Evolutionary conservation across 1,140 invertebrate genomes (phyloP), one percentile per base, ranked within the genome.

Genomic region (Camponotus pennsylvanicus): DNA sequence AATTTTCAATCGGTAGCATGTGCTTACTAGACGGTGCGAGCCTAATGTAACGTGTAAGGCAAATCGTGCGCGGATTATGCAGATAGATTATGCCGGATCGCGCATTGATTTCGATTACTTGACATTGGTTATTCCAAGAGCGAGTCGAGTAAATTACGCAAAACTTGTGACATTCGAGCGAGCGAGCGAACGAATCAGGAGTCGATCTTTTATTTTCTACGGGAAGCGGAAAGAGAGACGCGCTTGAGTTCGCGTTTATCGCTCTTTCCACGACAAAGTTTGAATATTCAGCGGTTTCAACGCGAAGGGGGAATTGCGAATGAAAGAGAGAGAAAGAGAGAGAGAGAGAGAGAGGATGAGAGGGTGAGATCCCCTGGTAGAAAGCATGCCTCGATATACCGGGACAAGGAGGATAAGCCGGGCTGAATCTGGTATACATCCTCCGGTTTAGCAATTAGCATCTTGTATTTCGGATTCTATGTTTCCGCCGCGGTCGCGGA

Each of bases 391-490:
- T 77, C 63, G 45, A 40, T 34, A 67, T 83, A 77, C 77, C 75
- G 70, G 66, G 67, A 64, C 66, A 32, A 76, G 78, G 69, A 87
- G 89, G 89, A 91, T 92, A 92, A 91, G 87, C 91, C 67, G 57
- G 84, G 75, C 86, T 80, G 88, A 92, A 92, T 92, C 87, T 92
- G 87, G 86, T 88, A 89, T 92, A 92, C 88, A 83, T 90, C 85
- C 84, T 84, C 84, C 75, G 57, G 88, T 91, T 91, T 90, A 92
- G 85, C 90, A 92, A 92, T 92, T 92, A 92, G 86, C 90, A 91
- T 92, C 90, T 92, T 92, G 91, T 92, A 92, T 92, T 92, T 91
- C 69, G 84, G 83, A 92, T 92, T 75, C 67, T 63, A 59, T 70
- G 84, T 89, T 92, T 90, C 91, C 88, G 63, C 49, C 84, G n/a